Evolutionary conservation across 2,113 vertebrate genomes (phyloP).

Genomic region (Cyanoderma ruficeps): DNA sequence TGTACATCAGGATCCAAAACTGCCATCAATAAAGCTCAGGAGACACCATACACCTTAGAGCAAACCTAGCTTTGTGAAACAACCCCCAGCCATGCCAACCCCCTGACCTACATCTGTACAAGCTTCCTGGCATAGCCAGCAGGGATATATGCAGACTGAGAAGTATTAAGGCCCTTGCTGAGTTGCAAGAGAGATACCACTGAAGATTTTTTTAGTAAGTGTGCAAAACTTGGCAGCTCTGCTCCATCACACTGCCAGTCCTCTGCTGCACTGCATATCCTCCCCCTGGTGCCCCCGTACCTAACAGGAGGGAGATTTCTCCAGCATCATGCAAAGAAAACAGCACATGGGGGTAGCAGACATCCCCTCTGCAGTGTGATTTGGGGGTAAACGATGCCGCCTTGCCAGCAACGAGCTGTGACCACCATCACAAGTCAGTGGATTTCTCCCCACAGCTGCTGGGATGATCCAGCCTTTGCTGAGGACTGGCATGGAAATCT

Average conservation of each 20-base stretch:
- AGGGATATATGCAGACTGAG: not conserved
- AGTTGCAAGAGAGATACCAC: not conserved
- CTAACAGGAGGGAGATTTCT: not conserved
- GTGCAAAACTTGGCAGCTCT: not conserved
- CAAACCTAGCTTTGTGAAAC: not conserved
- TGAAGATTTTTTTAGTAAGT: not conserved
- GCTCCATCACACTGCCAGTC: not conserved
- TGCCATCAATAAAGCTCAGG: not conserved
- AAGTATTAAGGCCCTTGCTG: not conserved
- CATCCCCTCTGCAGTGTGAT: not conserved
- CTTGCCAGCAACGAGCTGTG: not conserved
- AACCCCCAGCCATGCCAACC: not conserved
- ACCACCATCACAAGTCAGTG: accelerated
- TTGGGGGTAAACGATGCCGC: not conserved
- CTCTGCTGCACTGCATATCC: not conserved
- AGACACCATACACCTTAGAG: not conserved
- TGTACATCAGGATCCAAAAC: not conserved
- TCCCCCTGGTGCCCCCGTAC: accelerated
- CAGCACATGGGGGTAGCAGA: not conserved
- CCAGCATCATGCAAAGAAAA: not conserved
- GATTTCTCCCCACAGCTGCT: not conserved
- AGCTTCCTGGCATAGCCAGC: not conserved
- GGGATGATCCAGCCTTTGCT: not conserved
- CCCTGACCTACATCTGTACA: not conserved
- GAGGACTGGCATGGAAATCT: not conserved